Percentiles rank a stretch among this genome's conserved stretches.
These are phyloP conservation scores for Peucedramus taeniatus DNA, from an alignment of 2,113 vertebrate species.

Conservation along the genomic window DNA sequence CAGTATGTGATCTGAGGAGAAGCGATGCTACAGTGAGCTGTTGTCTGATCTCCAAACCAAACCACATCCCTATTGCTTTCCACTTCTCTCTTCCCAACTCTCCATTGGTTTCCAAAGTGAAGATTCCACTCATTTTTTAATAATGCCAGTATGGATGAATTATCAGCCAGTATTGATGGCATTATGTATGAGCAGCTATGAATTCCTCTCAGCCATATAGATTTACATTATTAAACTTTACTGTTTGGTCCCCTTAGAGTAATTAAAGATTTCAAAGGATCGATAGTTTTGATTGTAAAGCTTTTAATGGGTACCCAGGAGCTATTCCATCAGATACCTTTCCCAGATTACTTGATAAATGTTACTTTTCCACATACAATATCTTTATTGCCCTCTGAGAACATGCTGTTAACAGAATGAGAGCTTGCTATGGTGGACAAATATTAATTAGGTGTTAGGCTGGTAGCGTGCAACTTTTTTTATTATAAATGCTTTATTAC, in stretches of 20 bases:
- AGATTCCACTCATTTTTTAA: background rate
- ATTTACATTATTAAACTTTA: background rate
- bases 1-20: background rate
- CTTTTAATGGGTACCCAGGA: background rate
- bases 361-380: background rate
- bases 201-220: background rate
- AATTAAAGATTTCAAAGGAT: slow-evolving; percentile 21
- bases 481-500: background rate
- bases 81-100: background rate
- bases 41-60: background rate
- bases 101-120: background rate
- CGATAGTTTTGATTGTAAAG: background rate
- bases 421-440: background rate
- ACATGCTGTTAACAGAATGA: background rate
- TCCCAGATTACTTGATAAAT: background rate
- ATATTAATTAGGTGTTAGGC: background rate
- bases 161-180: background rate
- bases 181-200: background rate
- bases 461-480: background rate
- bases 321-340: background rate
- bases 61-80: background rate
- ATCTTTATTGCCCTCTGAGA: background rate
- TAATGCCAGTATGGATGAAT: background rate
- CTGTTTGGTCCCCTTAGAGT: background rate
- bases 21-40: background rate